Conservation (phyloP, 2,113 vertebrate genomes). For the Canis aureus region DNA sequence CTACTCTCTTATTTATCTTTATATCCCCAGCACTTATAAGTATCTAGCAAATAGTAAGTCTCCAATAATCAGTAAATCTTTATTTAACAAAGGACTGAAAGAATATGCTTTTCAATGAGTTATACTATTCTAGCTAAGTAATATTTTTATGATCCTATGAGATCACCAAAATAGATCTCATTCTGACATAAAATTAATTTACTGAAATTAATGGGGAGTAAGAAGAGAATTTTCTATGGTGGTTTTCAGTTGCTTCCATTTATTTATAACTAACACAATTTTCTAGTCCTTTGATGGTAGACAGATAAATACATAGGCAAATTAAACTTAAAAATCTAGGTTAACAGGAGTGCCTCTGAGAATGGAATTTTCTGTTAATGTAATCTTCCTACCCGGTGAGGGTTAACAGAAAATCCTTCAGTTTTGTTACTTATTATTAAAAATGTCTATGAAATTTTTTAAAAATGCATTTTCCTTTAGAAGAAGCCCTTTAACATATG, state of each 20-base stretch:
- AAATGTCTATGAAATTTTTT: constrained; percentile 16
- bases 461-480: neutral
- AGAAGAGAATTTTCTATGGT: constrained; percentile 49
- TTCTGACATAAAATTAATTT: constrained; percentile 64
- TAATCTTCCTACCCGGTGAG: constrained; percentile 1
- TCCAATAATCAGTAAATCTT: constrained; percentile 40
- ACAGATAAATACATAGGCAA: constrained; percentile 55
- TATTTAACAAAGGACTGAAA: constrained; percentile 32
- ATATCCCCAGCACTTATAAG: neutral
- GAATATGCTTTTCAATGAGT: neutral
- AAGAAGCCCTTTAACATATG: neutral
- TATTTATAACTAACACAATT: constrained; percentile 64
- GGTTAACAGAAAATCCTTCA: constrained; percentile 43
- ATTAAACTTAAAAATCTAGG: constrained; percentile 63
- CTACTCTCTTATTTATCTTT: neutral
- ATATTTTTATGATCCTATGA: constrained; percentile 48
- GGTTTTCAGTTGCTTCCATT: constrained; percentile 27
- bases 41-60: neutral
- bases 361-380: constrained; percentile 20
- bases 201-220: constrained; percentile 24
- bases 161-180: constrained; percentile 62
- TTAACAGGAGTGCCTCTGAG: constrained; percentile 33
- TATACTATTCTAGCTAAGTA: constrained; percentile 46
- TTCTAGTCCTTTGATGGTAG: constrained; percentile 48
- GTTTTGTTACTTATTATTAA: constrained; percentile 53